These are phyloP conservation scores for Apistogramma diplotaenia DNA, from an alignment of 2,113 vertebrate genomes.

Conservation along the genomic window DNA sequence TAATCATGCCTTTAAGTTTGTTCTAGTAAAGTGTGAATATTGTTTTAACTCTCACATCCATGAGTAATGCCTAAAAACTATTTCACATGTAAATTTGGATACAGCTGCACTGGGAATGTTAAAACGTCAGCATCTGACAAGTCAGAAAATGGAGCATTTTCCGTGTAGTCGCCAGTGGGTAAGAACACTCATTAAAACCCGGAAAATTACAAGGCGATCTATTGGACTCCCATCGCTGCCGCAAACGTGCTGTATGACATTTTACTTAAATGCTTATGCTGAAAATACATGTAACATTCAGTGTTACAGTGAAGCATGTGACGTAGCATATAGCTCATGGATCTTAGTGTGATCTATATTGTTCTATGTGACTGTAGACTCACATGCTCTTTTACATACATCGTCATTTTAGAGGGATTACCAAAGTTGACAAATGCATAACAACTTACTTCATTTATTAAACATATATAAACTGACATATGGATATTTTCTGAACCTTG, in stretches of 20 bases:
- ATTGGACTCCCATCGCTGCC: background rate
- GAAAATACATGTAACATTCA: background rate
- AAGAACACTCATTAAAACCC: background rate
- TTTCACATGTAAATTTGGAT: conserved; percentile 49
- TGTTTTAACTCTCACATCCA: conserved; percentile 27
- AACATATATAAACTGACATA: background rate
- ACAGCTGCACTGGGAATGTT: conserved; percentile 41
- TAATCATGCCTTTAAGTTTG: conserved; percentile 71
- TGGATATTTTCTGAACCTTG: background rate
- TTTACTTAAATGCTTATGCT: background rate
- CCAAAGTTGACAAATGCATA: background rate
- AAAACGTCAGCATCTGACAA: conserved; percentile 26
- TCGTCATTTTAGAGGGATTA: background rate
- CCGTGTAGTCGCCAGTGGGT: background rate
- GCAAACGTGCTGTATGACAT: background rate
- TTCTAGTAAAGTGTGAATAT: conserved; percentile 61
- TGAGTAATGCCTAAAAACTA: conserved; percentile 10
- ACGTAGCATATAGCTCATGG: background rate
- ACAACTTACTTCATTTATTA: background rate
- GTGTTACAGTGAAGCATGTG: too few relatives aligned
- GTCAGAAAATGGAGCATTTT: background rate
- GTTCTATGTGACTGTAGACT: background rate
- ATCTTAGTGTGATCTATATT: background rate
- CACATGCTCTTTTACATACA: fast-evolving
- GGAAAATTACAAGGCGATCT: background rate